A percentile compares a stretch with the other conserved stretches of the same genome.
Evolutionary conservation across 2,888 invertebrate species (phyloP).

Genomic region (Gastrophysa polygoni): DNA sequence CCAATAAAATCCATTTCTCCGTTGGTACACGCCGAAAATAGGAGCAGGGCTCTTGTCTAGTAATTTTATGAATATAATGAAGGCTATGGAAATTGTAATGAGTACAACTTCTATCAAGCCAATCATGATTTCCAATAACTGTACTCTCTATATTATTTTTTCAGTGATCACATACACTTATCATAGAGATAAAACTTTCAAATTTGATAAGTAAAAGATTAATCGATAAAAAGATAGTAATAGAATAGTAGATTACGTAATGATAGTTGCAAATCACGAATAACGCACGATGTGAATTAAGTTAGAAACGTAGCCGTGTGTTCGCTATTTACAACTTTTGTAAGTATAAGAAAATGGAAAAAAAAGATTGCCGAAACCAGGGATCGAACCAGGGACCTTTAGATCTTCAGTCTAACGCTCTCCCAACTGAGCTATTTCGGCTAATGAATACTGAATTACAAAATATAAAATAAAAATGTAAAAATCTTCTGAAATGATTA

Average conservation of each 20-base stretch:
- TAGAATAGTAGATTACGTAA: too few species aligned
- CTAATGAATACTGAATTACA: slow-evolving; percentile 32
- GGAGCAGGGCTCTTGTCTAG: slow-evolving; percentile 38
- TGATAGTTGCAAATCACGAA: too few species aligned
- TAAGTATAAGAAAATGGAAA: not conserved
- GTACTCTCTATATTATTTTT: not conserved
- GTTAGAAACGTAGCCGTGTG: too few species aligned
- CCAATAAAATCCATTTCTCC: slow-evolving; percentile 60
- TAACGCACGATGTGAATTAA: too few species aligned
- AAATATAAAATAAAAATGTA: too few species aligned
- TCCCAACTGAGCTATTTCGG: slow-evolving; percentile 85
- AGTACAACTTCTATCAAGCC: slow-evolving; percentile 21
- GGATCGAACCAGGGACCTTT: slow-evolving; percentile 76
- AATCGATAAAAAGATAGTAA: too few species aligned
- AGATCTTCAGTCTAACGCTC: slow-evolving; percentile 80
- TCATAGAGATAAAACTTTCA: too few species aligned
- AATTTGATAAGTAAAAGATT: too few species aligned
- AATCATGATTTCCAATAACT: slow-evolving; percentile 19
- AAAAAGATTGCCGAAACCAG: slow-evolving; percentile 66
- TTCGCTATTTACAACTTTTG: not conserved
- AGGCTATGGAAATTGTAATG: slow-evolving; percentile 16
- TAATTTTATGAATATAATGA: slow-evolving; percentile 27
- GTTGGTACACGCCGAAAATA: slow-evolving; percentile 61
- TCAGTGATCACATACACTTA: not conserved
- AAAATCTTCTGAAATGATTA: too few species aligned